Conservation (phyloP, 2,888 invertebrate genomes). For the Therioaphis trifolii region DNA sequence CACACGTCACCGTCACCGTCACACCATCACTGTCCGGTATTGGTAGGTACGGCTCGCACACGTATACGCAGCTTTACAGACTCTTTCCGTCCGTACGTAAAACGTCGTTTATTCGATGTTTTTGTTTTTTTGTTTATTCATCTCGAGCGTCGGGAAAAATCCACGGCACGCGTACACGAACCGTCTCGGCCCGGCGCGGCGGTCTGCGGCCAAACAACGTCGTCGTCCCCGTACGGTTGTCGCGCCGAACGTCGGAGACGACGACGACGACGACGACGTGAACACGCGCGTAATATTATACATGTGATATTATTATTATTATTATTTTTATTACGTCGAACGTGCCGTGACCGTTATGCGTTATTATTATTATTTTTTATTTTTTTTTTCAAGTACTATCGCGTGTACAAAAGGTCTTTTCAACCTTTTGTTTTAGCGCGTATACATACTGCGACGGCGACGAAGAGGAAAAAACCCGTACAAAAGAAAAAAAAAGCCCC, state of each 20-base stretch:
- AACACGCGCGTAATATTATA: background rate
- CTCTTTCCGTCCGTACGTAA: too few relatives aligned
- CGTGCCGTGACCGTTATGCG: constrained; percentile 47
- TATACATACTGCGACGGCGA: background rate
- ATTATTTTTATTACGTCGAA: constrained; percentile 4
- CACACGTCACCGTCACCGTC: too few relatives aligned
- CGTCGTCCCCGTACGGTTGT: background rate
- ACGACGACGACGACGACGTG: background rate
- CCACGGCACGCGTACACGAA: too few relatives aligned
- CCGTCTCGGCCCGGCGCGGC: too few relatives aligned
- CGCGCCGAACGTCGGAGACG: background rate
- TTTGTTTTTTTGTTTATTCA: background rate
- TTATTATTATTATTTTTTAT: constrained; percentile 25
- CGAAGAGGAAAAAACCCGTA: background rate
- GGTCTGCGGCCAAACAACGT: background rate
- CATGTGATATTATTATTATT: constrained; percentile 19
- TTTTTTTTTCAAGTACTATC: constrained; percentile 23
- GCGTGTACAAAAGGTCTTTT: constrained; percentile 51
- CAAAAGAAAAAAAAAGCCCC: constrained; percentile 46
- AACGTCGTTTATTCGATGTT: too few relatives aligned
- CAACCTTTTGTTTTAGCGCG: constrained; percentile 55
- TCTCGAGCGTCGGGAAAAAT: too few relatives aligned
- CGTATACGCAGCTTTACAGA: too few relatives aligned
- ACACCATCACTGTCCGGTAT: too few relatives aligned
- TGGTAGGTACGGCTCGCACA: too few relatives aligned